Evolutionary conservation across 1,140 invertebrate genomes (phyloP).

Genomic region (Melanaphis sacchari): DNA sequence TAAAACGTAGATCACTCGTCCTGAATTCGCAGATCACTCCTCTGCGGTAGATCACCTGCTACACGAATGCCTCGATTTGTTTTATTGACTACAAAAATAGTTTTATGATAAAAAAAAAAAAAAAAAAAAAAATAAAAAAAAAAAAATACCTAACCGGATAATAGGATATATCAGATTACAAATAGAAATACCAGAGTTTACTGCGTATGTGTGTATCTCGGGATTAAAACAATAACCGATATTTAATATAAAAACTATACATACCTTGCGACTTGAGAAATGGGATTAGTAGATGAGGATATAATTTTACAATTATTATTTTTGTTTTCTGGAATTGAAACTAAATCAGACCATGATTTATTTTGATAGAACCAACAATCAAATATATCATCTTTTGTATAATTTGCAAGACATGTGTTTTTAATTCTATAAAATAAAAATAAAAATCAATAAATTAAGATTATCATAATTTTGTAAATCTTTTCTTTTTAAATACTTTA

Average conservation of each 20-base stretch:
- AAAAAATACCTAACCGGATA: too few relatives aligned
- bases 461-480: not conserved
- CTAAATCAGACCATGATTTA: conserved; percentile 6
- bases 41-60: too few relatives aligned
- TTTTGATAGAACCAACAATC: not conserved
- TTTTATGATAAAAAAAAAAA: too few relatives aligned
- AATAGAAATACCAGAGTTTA: too few relatives aligned
- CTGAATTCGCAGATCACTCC: too few relatives aligned
- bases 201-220: too few relatives aligned
- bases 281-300: not conserved
- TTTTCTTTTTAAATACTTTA: not conserved
- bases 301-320: not conserved
- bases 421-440: not conserved
- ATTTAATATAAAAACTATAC: not conserved
- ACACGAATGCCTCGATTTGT: too few relatives aligned
- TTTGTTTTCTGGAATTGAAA: not conserved
- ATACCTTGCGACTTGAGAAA: not conserved
- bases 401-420: not conserved
- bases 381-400: not conserved
- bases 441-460: not conserved
- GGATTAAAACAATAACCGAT: not conserved
- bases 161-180: too few relatives aligned
- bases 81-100: too few relatives aligned
- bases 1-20: too few relatives aligned
- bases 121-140: too few relatives aligned